Evolutionary conservation across 2,113 vertebrate species (phyloP), one percentile per base, ranked within the genome.

Genomic region (Bubalus kerabau): DNA sequence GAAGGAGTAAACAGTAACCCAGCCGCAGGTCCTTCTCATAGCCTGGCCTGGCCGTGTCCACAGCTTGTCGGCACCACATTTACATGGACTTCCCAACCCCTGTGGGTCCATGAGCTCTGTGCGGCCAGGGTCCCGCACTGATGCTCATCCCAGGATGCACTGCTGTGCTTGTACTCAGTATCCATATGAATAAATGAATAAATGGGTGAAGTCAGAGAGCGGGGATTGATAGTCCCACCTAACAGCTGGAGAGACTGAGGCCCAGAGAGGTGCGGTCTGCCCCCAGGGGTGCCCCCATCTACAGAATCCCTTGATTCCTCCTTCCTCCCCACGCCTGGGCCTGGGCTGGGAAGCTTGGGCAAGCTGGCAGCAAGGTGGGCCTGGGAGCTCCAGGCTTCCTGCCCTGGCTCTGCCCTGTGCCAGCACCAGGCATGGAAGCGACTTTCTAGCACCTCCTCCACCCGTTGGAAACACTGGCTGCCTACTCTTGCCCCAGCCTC

Each of bases 11-110:
- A 21, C 0, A 57, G 52, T 4, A 62, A 24, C 24, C 8, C 14
- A 15, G 3, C 3, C 17, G 1, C 46, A 62, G 32, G 19, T 30
- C 6, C 14, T 56, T 10, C 7, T 43, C 1, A 0, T 15, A 16
- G 62, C 40, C 28, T 4, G 60, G 28, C 17, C 46, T 56, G 21
- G 8, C 3, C 3, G 0, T 28, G 62, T 7, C 32, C 40, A 46
- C 11, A 1, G 57, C 19, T 26, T 2, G 3, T 5, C 14, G 7
- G 30, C 13, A 26, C 50, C 7, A n/a, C 1, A 9, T 3, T 46
- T 43, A 4, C 81, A 1, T 15, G 54, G 64, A 12, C 16, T 13
- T 46, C 2, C 32, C n/a, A 14, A 2, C 8, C 16, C 8, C 36
- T 0, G 7, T 60, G 36, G 4, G 10, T 26, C 46, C 52, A 2